Conservation (phyloP, 2,113 vertebrate genomes). For the Columba livia region DNA sequence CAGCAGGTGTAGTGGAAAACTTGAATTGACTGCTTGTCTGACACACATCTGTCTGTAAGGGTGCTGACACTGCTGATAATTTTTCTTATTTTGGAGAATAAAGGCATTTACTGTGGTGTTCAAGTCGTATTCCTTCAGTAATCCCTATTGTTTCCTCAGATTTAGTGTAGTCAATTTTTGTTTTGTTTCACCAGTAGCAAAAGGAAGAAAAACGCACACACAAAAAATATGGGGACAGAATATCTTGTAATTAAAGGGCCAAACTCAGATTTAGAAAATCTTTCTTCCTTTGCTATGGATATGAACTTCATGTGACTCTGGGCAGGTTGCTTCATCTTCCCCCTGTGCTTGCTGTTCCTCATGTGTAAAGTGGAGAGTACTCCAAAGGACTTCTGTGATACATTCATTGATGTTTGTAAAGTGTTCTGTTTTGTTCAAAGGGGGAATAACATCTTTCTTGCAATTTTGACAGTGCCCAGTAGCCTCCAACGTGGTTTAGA, state of each 20-base stretch:
- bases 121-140: background rate
- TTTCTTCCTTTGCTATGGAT: background rate
- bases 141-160: background rate
- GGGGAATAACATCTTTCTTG: background rate
- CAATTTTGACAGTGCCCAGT: background rate
- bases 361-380: background rate
- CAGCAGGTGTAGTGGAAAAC: background rate
- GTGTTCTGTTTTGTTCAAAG: background rate
- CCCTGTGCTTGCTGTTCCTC: rapidly evolving
- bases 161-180: background rate
- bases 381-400: background rate
- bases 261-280: background rate
- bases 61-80: background rate
- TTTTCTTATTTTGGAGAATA: background rate
- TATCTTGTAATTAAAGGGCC: background rate
- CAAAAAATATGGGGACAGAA: background rate
- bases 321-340: background rate
- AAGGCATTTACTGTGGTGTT: background rate
- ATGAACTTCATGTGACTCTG: background rate
- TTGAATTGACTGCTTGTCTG: background rate
- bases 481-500: background rate
- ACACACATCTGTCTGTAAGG: background rate
- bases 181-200: background rate
- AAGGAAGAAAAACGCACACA: too few species aligned
- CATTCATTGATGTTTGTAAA: background rate